Base-by-base conservation (phyloP, 2,113 vertebrate genomes). In the Anhinga rufa region DNA sequence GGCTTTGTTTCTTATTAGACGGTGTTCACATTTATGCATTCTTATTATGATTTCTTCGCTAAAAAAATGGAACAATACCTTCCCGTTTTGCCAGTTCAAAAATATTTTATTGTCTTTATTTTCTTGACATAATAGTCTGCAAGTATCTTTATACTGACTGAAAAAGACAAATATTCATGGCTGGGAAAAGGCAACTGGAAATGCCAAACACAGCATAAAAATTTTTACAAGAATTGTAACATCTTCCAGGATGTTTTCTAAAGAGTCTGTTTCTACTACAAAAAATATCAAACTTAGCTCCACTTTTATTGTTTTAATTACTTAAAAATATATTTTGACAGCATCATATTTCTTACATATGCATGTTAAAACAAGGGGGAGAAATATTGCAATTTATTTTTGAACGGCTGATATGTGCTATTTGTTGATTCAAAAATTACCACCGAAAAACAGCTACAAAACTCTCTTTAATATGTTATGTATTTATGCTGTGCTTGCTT, bases 401-500 rank as follows among this genome's bases (percentile, higher is more conserved):
- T 71, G 24, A 90, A 29, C 21, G 57, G 42, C 74, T 82, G 48
- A 55, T 77, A 44, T 0, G 3, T 82, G 40, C 54, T 46, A 4
- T 89, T 94, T 89, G 49, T 71, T 72, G 78, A 77, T 74, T 86
- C 64, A 58, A 88, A 93, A 88, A 78, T 69, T 58, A 79, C 86
- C 77, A 5, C 84, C 17, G 46, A 55, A 90, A 88, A 94, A 57
- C 52, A 85, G 55, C 24, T 32, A 25, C 72, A 84, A 92, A 96
- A 76, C 31, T 42, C 60, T 51, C 20, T 58, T 94, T 51, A 91
- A 90, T 84, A 14, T 7, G 65, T 82, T 88, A 68, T 7, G 26
- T 57, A 91, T 94, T 95, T 89, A 78, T n/a, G 86, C 69, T 61
- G 40, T 12, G 65, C 46, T 94, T 94, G 14, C 52, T 93, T 92